Evolutionary conservation across 2,888 invertebrate genomes (phyloP), one percentile per base, ranked within the genome.

Genomic region (Metopia argyrocephala): DNA sequence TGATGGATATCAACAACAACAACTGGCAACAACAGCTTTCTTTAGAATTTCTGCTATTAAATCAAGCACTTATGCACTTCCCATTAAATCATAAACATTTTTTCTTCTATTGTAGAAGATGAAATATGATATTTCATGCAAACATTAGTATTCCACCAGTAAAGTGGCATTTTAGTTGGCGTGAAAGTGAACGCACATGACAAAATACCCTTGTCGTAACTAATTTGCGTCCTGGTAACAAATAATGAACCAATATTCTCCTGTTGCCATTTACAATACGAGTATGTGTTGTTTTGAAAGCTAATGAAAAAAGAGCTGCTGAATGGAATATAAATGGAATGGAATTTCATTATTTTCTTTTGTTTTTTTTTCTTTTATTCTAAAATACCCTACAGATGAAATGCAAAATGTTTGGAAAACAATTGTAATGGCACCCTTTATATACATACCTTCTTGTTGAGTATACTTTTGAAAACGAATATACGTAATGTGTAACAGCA

Each of bases 61-160:
- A 6, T 56, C 23, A 7, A 18, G 15, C n/a, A 7, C 21, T 21
- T 12, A 25, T 31, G 18, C 7, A 12, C 15, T 0, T 25, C 28
- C 31, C 69, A 59, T 38, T 38, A 15, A 3, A 3, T 38, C 12
- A 3, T 38, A 38, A 9, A 15, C 38, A 7, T 2, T 3, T 15
- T 12, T 12, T 15, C 38, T 12, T 12, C 38, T 15, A 38, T 12
- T 3, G 15, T 12, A 38, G 38, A 38, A 38, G 15, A 38, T 38
- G 38, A 38, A 38, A 38, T 15, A 46, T 45, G n/a, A 28, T 59
- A n/a, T 21, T 1, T 6, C 31, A 69, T 57, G 48, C 18, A 31
- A 12, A 50, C 28, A 70, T 70, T 70, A 70, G 23, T 70, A 70
- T 70, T 70, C 59, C 38, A 38, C 9, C 6, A 38, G 12, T 38